Base-by-base conservation (phyloP, 1,140 invertebrate genomes). In the Medauroidea extradentata region DNA sequence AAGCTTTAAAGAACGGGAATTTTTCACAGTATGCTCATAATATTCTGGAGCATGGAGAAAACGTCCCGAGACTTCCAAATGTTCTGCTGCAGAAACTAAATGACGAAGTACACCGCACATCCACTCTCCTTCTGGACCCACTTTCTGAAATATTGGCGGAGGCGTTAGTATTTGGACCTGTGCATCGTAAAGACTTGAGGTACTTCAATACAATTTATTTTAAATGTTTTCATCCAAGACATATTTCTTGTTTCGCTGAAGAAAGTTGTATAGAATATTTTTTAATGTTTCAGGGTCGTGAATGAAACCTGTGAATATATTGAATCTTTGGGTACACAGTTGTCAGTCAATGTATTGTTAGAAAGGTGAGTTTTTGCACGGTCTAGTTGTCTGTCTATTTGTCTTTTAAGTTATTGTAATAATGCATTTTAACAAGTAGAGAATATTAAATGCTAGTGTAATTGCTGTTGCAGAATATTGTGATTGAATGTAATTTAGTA, bases 101-200 rank as follows among this genome's bases (percentile, higher is more conserved):
- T 14, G 34, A 63, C 11, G 29, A 52, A 56, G 19, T 53, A 3
- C n/a, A 42, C 9, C 23, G 14, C 8, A 53, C 29, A 16, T 29
- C 27, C 9, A 16, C 18, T 7, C 34, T 16, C 14, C 25, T 55
- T 1, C 25, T 54, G 27, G 29, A 55, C 13, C 21, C 19, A 11
- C 52, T 39, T 39, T n/a, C n/a, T 9, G 27, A 25, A 4, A n/a
- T 60, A 3, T n/a, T 60, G 27, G 59, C 55, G 9, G 59, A 60
- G 4, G 56, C 56, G 16, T 34, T 62, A 55, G 49, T 56, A 39
- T 63, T 61, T 69, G 59, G 52, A 13, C 59, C 58, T 27, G 51
- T 65, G 14, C 29, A 57, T 55, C 59, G 65, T 49, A 65, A 60
- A 65, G 69, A 71, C 57, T 63, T 68, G 48, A 69, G 64, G 68